phyloP scores from a whole-genome alignment of 2,888 invertebrate species.

The Drosophila greeni region DNA sequence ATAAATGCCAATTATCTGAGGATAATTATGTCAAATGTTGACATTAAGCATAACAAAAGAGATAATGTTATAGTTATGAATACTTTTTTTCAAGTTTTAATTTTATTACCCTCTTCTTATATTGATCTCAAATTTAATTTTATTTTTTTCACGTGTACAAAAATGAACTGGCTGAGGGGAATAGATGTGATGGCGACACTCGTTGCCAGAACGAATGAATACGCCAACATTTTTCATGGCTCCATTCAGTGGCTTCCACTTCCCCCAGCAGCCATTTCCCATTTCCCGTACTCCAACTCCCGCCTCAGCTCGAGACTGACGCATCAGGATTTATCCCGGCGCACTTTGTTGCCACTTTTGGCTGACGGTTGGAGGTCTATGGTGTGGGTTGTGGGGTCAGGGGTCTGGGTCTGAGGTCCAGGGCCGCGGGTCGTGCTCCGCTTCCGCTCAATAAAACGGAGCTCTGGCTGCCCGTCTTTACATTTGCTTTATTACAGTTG shows the following conservation, averaged over 20 bases:
- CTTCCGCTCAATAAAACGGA: conserved; percentile 61
- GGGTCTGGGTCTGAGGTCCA: conserved; percentile 13
- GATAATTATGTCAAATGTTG: too few relatives aligned
- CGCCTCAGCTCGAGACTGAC: conserved; percentile 30
- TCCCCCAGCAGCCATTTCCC: conserved; percentile 3
- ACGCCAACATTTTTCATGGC: conserved; percentile 66
- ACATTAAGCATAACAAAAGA: too few relatives aligned
- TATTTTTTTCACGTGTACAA: neutral
- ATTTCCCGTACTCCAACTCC: neutral
- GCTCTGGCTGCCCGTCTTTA: conserved; percentile 52
- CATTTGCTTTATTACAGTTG: conserved; percentile 64
- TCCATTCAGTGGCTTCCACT: conserved; percentile 50
- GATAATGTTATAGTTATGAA: too few relatives aligned
- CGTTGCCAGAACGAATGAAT: conserved; percentile 52
- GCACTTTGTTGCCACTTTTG: conserved; percentile 40
- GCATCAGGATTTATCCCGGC: conserved; percentile 63
- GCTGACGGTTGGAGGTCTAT: conserved; percentile 9
- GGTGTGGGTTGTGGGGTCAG: neutral
- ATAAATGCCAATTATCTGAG: too few relatives aligned
- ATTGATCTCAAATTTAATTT: too few relatives aligned
- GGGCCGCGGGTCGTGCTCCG: conserved; percentile 45
- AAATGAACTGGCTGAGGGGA: conserved; percentile 4
- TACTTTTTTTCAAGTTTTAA: too few relatives aligned
- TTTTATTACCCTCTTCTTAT: too few relatives aligned
- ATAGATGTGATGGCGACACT: conserved; percentile 43